Evolutionary conservation across 2,797 vertebrate genomes (phyloP), one percentile per base, ranked within the genome.

Genomic region (Leuciscus waleckii): DNA sequence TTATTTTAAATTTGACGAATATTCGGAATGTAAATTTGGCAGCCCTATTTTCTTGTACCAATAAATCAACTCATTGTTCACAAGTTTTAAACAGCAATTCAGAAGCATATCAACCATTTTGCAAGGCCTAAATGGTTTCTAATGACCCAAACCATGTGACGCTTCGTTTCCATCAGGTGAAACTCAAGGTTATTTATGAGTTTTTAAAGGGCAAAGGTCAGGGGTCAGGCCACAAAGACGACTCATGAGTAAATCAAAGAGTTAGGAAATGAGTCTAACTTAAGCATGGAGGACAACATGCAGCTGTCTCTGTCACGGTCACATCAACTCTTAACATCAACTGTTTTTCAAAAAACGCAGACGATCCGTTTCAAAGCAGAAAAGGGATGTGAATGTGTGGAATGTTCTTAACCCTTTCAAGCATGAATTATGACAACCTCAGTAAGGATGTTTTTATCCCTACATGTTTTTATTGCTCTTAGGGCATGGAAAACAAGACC

Each of bases 41-140:
- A n/a, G 4, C 23, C 10, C 5, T 3, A 21, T 75, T 75, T 75
- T 5, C n/a, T 39, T n/a, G 26, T 23, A n/a, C 3, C 7, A 1
- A 73, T 82, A 39, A n/a, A 74, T 61, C 19, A 46, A 73, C 17
- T 21, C 51, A 71, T 43, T 82, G 68, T 61, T 21, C 26, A 46
- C 11, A 23, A 58, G 11, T 21, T 43, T 82, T 7, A 61, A 58
- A 61, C 23, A 46, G 13, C 39, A 32, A 61, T 82, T 81, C 4
- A 81, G 71, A 81, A 71, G 10, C 65, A 70, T 26, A 56, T 39
- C n/a, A 51, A 69, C 65, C 35, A n/a, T 54, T 67, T 75, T 56
- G 9, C 26, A 67, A 79, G 19, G 63, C 14, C 23, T 65, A 83
- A 82, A 29, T 70, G 73, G 39, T 77, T 82, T 82, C 79, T 81